A percentile compares a stretch with the other conserved stretches of the same genome.
Conservation (phyloP, 1,140 invertebrate genomes). For the Neuroterus valhalla region DNA sequence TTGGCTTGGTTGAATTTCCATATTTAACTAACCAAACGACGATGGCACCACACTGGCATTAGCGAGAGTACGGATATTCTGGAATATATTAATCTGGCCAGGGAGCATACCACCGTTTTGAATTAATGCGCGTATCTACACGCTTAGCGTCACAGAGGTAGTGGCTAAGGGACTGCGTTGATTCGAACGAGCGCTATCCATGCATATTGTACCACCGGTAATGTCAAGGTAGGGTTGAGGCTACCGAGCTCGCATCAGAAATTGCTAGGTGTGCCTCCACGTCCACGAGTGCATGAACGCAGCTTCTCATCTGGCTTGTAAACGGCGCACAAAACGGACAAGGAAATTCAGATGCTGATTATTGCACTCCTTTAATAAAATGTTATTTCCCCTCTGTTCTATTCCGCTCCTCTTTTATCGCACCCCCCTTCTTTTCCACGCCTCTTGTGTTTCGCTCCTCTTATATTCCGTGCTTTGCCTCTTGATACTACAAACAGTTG, state of each 20-base stretch:
- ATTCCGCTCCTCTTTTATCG: no score
- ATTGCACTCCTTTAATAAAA: constrained; percentile 1
- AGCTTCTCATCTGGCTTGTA: constrained; percentile 11
- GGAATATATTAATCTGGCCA: constrained; percentile 58
- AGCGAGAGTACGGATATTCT: constrained; percentile 56
- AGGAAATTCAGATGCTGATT: background rate
- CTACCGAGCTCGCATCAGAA: constrained; percentile 32
- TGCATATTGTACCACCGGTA: constrained; percentile 58
- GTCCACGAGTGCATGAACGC: constrained; percentile 2
- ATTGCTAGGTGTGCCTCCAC: background rate
- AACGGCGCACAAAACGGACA: constrained; percentile 10
- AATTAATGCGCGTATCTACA: constrained; percentile 53
- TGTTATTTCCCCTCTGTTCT: no score
- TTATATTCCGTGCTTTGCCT: no score
- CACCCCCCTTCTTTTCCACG: no score
- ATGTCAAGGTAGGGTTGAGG: constrained; percentile 53
- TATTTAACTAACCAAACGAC: constrained; percentile 59
- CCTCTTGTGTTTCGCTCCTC: no score
- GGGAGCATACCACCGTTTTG: constrained; percentile 51
- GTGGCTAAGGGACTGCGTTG: constrained; percentile 37
- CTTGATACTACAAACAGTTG: no score
- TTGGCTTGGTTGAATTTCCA: constrained; percentile 46
- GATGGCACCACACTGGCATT: constrained; percentile 52
- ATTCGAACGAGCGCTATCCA: constrained; percentile 49
- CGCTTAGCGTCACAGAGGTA: constrained; percentile 40